Evolutionary conservation across 1,140 invertebrate genomes (phyloP).

Genomic region (Bombus affinis): DNA sequence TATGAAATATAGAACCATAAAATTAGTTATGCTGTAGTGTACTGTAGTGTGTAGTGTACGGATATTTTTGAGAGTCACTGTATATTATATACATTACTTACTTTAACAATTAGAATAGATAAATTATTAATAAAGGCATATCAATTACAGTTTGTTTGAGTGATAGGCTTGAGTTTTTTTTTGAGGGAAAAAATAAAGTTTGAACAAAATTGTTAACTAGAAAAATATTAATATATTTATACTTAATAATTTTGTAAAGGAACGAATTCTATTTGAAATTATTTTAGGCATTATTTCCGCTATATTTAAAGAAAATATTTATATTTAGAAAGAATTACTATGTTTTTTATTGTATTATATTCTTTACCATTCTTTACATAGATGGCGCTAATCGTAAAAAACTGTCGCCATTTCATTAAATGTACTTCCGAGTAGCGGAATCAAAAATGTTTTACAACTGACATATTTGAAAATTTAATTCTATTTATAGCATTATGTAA

Average conservation of each 20-base stretch:
- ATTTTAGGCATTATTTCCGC: background rate
- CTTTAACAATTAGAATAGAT: no score
- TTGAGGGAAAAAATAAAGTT: background rate
- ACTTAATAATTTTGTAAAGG: background rate
- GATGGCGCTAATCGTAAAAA: background rate
- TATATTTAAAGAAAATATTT: background rate
- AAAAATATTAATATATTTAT: background rate
- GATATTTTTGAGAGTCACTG: background rate
- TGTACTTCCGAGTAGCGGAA: background rate
- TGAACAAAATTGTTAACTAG: background rate
- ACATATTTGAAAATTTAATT: background rate
- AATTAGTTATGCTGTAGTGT: background rate
- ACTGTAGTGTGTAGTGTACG: background rate
- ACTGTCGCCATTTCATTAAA: conserved; percentile 30
- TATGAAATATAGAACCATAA: background rate
- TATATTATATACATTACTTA: background rate
- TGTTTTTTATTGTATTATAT: background rate
- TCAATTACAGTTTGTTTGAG: background rate
- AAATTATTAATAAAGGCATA: background rate
- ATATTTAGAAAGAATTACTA: background rate
- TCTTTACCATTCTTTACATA: background rate
- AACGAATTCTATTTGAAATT: background rate
- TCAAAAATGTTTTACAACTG: background rate
- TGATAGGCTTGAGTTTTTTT: background rate
- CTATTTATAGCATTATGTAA: background rate